Conservation (phyloP, 2,888 invertebrate genomes). For the Thera obeliscata region DNA sequence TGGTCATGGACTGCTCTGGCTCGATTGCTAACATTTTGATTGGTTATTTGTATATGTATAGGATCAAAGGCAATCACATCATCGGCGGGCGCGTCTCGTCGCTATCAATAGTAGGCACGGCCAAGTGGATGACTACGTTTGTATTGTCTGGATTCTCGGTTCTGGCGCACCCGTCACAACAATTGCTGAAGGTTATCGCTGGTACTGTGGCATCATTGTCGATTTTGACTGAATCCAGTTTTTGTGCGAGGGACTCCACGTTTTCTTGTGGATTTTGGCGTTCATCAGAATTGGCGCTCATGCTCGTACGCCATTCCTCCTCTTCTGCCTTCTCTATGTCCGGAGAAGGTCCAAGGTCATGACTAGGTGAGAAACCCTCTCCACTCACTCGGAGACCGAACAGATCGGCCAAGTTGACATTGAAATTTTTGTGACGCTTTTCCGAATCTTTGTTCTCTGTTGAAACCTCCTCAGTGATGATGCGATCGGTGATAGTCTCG, state of each 20-base stretch:
- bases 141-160: conserved; percentile 65
- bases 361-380: conserved; percentile 65
- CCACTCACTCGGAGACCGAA: conserved; percentile 71
- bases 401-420: conserved; percentile 75
- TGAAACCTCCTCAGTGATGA: conserved; percentile 64
- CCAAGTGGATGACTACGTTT: conserved; percentile 68
- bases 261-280: conserved; percentile 49
- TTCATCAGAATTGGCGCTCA: conserved; percentile 74
- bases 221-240: conserved; percentile 66
- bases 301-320: conserved; percentile 81
- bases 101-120: conserved; percentile 77
- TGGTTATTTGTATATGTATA: conserved; percentile 3
- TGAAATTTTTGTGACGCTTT: conserved; percentile 65
- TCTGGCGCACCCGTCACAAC: conserved; percentile 68
- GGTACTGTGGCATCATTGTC: conserved; percentile 74
- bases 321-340: conserved; percentile 65
- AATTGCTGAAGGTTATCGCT: conserved; percentile 79
- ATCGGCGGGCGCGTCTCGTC: conserved; percentile 79
- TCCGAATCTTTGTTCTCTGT: conserved; percentile 42
- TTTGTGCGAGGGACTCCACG: conserved; percentile 69
- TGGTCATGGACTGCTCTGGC: conserved; percentile 70
- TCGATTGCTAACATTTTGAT: conserved; percentile 77
- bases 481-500: conserved; percentile 68
- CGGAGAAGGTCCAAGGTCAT: conserved; percentile 61
- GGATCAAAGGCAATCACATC: conserved; percentile 61